These are phyloP conservation scores for Tachina grossa DNA, from an alignment of 2,888 invertebrate genomes.

Conservation along the genomic window DNA sequence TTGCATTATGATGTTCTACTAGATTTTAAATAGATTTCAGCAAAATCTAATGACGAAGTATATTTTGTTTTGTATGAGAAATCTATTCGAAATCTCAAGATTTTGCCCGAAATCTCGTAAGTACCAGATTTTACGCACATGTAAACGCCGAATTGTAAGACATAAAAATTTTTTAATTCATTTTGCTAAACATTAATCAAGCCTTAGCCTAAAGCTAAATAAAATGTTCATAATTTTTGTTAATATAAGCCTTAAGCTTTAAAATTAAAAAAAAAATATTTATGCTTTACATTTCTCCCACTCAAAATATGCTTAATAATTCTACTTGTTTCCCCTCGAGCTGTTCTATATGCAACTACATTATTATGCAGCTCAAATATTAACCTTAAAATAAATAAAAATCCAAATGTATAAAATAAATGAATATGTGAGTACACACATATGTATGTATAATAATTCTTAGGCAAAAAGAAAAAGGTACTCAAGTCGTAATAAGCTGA, in stretches of 20 bases:
- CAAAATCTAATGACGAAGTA: too few relatives aligned
- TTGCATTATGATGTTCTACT: too few relatives aligned
- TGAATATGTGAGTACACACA: background rate
- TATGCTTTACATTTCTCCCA: background rate
- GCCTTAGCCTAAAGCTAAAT: background rate
- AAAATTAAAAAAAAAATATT: constrained; percentile 2
- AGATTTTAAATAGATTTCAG: too few relatives aligned
- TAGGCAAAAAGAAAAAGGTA: too few relatives aligned
- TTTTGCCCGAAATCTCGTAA: too few relatives aligned
- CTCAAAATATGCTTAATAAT: constrained; percentile 1
- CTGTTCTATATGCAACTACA: background rate
- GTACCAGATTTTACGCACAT: too few relatives aligned
- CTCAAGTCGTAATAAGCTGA: too few relatives aligned
- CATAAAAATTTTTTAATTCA: too few relatives aligned
- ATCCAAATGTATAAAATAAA: background rate
- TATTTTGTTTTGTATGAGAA: too few relatives aligned
- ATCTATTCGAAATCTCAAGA: too few relatives aligned
- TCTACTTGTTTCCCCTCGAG: background rate
- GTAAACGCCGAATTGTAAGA: too few relatives aligned
- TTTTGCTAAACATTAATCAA: background rate
- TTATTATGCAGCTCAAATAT: constrained; percentile 5
- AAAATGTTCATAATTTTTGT: background rate
- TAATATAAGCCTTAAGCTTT: too few relatives aligned
- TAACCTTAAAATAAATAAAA: constrained; percentile 38
- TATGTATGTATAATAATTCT: background rate